phyloP scores from a whole-genome alignment of 2,797 vertebrate genomes.

The Petrocephalus sullivani region DNA sequence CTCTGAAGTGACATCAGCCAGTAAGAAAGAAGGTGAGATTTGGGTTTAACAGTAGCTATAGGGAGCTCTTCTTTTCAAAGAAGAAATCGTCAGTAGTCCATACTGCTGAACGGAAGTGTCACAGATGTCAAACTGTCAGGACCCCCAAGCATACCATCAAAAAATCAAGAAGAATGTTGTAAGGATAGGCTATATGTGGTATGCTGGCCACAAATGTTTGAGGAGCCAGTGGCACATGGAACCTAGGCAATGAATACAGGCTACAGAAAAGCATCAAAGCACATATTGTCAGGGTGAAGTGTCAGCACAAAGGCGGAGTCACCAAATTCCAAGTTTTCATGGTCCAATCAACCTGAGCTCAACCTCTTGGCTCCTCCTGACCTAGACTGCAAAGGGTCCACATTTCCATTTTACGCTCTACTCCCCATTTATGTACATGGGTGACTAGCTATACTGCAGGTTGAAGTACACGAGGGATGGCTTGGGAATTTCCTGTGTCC shows the following conservation, averaged over 20 bases:
- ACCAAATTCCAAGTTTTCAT: neutral
- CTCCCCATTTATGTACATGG: neutral
- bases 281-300: neutral
- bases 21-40: neutral
- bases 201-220: neutral
- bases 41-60: neutral
- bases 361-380: neutral
- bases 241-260: neutral
- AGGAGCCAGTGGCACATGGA: neutral
- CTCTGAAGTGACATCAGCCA: neutral
- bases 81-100: neutral
- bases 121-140: neutral
- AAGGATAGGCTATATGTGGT: neutral
- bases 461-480: neutral
- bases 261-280: neutral
- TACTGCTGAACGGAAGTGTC: neutral
- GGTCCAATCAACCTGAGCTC: neutral
- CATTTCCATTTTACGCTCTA: neutral
- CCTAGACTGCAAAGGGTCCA: neutral
- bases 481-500: neutral
- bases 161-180: neutral
- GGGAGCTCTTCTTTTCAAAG: neutral
- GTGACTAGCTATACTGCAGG: neutral
- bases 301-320: neutral
- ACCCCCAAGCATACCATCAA: neutral